Evolutionary conservation across 1,140 invertebrate species (phyloP).

Genomic region (Drosophila erecta): DNA sequence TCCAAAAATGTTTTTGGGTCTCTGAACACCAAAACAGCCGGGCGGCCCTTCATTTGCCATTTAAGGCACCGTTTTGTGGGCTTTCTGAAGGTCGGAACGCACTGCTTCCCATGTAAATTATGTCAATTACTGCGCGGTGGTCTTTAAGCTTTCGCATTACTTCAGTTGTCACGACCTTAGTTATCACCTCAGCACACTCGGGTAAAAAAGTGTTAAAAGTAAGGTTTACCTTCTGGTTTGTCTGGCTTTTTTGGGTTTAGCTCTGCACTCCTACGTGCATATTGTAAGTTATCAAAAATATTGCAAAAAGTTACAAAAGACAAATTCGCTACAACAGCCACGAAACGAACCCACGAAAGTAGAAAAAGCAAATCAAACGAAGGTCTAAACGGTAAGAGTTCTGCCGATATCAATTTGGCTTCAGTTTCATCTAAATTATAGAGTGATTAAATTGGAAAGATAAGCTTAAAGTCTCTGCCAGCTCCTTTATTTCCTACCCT

Average conservation of each 20-base stretch:
- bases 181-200: slow-evolving; percentile 20
- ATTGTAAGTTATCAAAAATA: slow-evolving; percentile 16
- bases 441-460: neutral
- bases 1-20: slow-evolving; percentile 14
- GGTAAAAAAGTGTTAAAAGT: slow-evolving; percentile 44
- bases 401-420: neutral
- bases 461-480: neutral
- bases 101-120: slow-evolving; percentile 49
- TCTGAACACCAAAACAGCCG: slow-evolving; percentile 8
- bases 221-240: slow-evolving; percentile 12
- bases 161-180: slow-evolving; percentile 32
- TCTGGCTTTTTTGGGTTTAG: neutral
- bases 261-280: slow-evolving; percentile 7
- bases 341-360: neutral
- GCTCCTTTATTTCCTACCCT: neutral
- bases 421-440: neutral
- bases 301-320: slow-evolving; percentile 6
- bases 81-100: slow-evolving; percentile 48
- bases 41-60: slow-evolving; percentile 51
- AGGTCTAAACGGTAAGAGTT: neutral
- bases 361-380: neutral
- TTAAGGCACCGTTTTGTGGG: slow-evolving; percentile 32
- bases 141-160: slow-evolving; percentile 46
- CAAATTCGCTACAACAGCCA: neutral
- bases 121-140: slow-evolving; percentile 41